A percentile compares a stretch with the other conserved stretches of the same genome.
Evolutionary conservation across 2,797 vertebrate genomes (phyloP).

Genomic region (Mus caroli): DNA sequence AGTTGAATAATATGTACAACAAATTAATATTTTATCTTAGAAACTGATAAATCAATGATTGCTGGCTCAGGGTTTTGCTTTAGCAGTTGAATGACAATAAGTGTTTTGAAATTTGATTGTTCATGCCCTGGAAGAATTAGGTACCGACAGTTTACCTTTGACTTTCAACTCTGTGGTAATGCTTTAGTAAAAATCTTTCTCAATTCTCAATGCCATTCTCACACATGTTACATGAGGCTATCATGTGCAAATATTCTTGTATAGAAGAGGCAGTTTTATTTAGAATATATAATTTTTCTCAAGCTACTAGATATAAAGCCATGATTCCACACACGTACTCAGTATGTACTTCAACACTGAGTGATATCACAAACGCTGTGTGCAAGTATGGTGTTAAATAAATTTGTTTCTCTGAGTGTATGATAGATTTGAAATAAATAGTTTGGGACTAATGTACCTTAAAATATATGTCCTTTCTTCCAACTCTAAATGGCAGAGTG

Average conservation of each 20-base stretch:
- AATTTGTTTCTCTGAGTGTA: slow-evolving; percentile 42
- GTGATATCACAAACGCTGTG: rapidly evolving
- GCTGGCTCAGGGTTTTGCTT: background rate
- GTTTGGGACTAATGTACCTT: slow-evolving; percentile 66
- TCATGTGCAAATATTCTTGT: background rate
- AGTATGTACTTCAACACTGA: background rate
- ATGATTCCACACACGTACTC: background rate
- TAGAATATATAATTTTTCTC: background rate
- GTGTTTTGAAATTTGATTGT: background rate
- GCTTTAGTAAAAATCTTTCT: background rate
- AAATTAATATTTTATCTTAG: background rate
- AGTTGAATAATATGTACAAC: background rate
- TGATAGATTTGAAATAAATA: slow-evolving; percentile 61
- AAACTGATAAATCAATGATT: background rate
- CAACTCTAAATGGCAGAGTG: slow-evolving; percentile 50
- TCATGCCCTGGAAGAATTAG: background rate
- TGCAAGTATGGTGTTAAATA: background rate
- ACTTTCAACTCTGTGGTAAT: background rate
- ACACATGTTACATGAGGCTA: background rate
- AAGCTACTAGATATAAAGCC: background rate
- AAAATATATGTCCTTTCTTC: slow-evolving; percentile 51
- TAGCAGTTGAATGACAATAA: background rate
- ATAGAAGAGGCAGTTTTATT: background rate
- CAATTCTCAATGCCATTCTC: background rate
- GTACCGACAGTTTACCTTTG: rapidly evolving